Percentiles rank a stretch among this genome's conserved stretches.
Evolutionary conservation across 2,888 invertebrate genomes (phyloP).

Genomic region (Rapana venosa): DNA sequence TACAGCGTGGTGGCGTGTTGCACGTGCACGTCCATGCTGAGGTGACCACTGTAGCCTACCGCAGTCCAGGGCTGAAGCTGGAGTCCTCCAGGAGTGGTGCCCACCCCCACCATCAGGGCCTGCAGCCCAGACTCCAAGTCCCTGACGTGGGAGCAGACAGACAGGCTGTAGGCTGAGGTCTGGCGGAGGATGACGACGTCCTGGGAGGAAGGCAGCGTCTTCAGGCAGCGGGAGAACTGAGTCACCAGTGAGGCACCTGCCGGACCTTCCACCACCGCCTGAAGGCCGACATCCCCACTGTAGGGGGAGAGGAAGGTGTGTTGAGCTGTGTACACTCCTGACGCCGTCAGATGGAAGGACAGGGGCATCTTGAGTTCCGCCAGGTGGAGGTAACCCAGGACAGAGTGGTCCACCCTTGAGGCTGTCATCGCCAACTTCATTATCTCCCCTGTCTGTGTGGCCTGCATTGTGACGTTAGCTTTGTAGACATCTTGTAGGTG

Average conservation of each 20-base stretch:
- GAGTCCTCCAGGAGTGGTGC: conserved; percentile 53
- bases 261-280: conserved; percentile 2
- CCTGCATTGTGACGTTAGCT: not conserved
- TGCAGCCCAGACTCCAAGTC: conserved; percentile 50
- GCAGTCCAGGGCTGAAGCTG: conserved; percentile 50
- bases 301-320: conserved; percentile 22
- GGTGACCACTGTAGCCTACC: conserved; percentile 41
- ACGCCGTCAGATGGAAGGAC: not conserved
- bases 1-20: conserved; percentile 54
- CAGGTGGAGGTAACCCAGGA: no score
- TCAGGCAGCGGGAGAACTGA: not conserved
- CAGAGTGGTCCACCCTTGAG: not conserved
- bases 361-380: not conserved
- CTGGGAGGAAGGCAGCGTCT: not conserved
- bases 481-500: not conserved
- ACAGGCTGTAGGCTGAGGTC: conserved; percentile 40
- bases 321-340: not conserved
- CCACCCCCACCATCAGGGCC: conserved; percentile 49
- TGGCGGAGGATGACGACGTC: conserved; percentile 39
- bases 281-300: not conserved
- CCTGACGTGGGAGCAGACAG: conserved; percentile 38
- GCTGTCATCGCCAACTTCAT: not conserved
- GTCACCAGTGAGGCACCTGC: not conserved
- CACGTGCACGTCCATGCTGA: conserved; percentile 42
- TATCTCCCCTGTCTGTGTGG: not conserved